Base-by-base conservation (phyloP, 2,113 vertebrate species). In the Hypomesus transpacificus region DNA sequence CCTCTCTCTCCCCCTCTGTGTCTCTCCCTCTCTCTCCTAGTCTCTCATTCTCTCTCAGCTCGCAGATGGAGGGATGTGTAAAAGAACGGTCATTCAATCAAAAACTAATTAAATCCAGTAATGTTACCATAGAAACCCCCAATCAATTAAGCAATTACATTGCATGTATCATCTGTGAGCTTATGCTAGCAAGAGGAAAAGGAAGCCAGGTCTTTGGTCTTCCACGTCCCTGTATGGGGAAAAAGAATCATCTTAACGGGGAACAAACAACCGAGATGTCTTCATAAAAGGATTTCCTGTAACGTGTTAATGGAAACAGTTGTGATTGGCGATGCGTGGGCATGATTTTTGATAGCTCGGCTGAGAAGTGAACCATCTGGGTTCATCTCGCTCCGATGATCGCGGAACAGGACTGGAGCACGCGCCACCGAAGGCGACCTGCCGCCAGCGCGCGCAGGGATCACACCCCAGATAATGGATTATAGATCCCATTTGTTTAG, bases 401-500 rank as follows among this genome's bases (percentile, higher is more conserved):
- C 83, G 82, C 73, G 67, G 85, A 84, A 81, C 82, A 82, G 71
- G 74, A 51, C 74, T 88, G 82, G 88, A 85, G 88, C 85, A 46
- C 7, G 2, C 39, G 2, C 1, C 9, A 11, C 39, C 39, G 7
- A 46, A 1, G 1, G 39, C 9, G 39, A 46, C 39, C 39, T 46
- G 39, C 39, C 31, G 1, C 31, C 39, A 80, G 72, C 17, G 9
- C 26, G 28, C 63, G 74, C 70, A 74, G 75, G 75, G 78, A 79
- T 84, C 80, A 84, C 74, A 80, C 69, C 66, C 69, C 65, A 7
- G 64, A 75, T 81, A 84, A 88, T 80, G 77, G 80, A 89, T 86
- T 87, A 85, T 75, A 83, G 83, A 88, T 87, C 86, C 22, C 75
- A 84, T 88, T 84, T 84, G 79, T 86, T 85, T 85, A 80, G 71